Evolutionary conservation across 2,797 vertebrate species (phyloP), one percentile per base, ranked within the genome.

Genomic region (Danio jaintianensis): DNA sequence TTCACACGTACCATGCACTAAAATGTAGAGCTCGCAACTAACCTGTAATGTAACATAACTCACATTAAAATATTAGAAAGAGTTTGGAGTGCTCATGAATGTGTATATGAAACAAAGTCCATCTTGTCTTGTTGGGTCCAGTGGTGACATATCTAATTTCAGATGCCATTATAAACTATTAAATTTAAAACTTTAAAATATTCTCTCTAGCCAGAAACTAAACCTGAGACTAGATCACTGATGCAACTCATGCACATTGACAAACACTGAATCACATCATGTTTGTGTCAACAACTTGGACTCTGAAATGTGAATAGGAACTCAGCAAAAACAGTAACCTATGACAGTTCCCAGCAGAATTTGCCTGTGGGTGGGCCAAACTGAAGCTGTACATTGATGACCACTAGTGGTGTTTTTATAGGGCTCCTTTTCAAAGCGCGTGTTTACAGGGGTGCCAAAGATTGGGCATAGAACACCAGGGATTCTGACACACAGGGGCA

Each of bases 351-450:
- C 68, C 62, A 58, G 20, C 43, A 64, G 56, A 63, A 63, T 61
- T 36, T 50, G 61, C 69, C 80, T 90, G 88, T 93, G 91, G 92
- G 92, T 94, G 93, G 93, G 90, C 92, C 64, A 78, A 75, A 75
- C 84, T 81, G 63, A 83, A 86, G 78, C 81, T 83, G 73, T 87
- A 63, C 76, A 71, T 86, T 85, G 59, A 77, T 84, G 71, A 84
- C 81, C 86, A 85, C 86, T 90, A 90, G 81, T 87, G 81, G 92
- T 91, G 89, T 89, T 87, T 85, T 80, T 86, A 86, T 87, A 89
- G 90, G 88, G 82, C 71, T 81, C 82, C 78, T 66, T 92, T 94
- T 94, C 90, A 91, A 92, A 94, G 91, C 89, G 91, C 83, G 88
- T 93, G 92, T 94, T 94, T 94, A 90, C 85, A 80, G 80, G 92